These are phyloP conservation scores for Ameiurus melas DNA, from an alignment of 2,113 vertebrate genomes.

Conservation along the genomic window DNA sequence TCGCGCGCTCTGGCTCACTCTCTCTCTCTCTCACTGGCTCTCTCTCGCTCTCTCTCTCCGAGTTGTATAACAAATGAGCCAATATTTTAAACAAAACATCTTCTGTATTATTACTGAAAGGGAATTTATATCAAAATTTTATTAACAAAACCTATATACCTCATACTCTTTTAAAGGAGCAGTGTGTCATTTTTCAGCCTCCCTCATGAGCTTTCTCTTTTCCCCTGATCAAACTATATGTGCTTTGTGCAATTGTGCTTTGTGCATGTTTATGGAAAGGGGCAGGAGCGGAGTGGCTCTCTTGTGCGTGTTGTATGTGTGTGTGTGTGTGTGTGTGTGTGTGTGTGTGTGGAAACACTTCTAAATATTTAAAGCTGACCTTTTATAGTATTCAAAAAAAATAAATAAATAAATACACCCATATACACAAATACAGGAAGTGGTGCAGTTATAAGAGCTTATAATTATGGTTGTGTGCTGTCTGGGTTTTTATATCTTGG, in stretches of 20 bases:
- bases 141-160: not conserved
- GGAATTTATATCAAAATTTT: not conserved
- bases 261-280: not conserved
- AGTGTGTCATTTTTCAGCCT: not conserved
- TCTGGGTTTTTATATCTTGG: not conserved
- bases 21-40: too few relatives aligned
- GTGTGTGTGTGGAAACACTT: too few relatives aligned
- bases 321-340: too few relatives aligned
- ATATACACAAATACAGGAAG: not conserved
- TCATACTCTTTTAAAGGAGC: not conserved
- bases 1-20: too few relatives aligned
- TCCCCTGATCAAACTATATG: not conserved
- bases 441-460: not conserved
- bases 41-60: too few relatives aligned
- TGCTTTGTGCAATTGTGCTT: not conserved
- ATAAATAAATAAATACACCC: not conserved
- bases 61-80: constrained; percentile 3
- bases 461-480: not conserved
- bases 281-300: not conserved
- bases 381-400: not conserved
- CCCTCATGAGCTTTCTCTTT: not conserved
- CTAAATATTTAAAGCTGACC: not conserved
- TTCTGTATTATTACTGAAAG: not conserved
- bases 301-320: not conserved
- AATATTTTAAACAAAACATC: constrained; percentile 13